Evolutionary conservation across 2,797 vertebrate species (phyloP), one percentile per base, ranked within the genome.

Genomic region (Telmatherina bonti): DNA sequence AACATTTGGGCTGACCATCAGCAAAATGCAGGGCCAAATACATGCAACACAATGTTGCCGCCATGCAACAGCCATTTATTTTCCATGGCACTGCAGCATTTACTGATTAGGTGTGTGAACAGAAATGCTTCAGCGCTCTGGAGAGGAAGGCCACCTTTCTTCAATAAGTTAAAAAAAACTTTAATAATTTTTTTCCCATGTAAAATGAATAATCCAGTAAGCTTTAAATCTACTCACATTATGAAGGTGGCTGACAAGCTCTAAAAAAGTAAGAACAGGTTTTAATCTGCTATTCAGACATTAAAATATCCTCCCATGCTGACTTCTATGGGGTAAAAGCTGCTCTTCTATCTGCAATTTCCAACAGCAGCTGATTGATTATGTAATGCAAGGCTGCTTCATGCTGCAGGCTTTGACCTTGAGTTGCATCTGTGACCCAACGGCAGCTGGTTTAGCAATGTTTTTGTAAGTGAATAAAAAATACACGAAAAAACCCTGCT

Each of bases 281-380:
- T 61, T 59, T 31, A 22, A 45, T 47, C 22, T 52, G 53, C 20
- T 5, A 67, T 56, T 20, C 49, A 15, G 16, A 43, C n/a, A 59
- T 58, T 7, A 41, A 43, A 30, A 20, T 4, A 13, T 60, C 5
- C 24, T 30, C 11, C 16, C 5, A 13, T 24, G 61, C 52, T 53
- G 41, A 41, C 49, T 26, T 67, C 69, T 10, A 20, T 2, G 43
- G 26, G 31, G 13, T 68, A n/a, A 69, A 61, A n/a, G 10, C 53
- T n/a, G 62, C 30, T 45, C 52, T 30, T 10, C 2, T 49, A 51
- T 47, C 60, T 55, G 47, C 52, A 13, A 67, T 55, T 68, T 62
- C 67, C 9, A 72, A 9, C 54, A 66, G 65, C 79, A 47, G 68
- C 72, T 76, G 86, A 84, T 64, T 58, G 82, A 78, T 88, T 62